Conservation (phyloP, 2,797 vertebrate genomes). For the Channallabes apus region DNA sequence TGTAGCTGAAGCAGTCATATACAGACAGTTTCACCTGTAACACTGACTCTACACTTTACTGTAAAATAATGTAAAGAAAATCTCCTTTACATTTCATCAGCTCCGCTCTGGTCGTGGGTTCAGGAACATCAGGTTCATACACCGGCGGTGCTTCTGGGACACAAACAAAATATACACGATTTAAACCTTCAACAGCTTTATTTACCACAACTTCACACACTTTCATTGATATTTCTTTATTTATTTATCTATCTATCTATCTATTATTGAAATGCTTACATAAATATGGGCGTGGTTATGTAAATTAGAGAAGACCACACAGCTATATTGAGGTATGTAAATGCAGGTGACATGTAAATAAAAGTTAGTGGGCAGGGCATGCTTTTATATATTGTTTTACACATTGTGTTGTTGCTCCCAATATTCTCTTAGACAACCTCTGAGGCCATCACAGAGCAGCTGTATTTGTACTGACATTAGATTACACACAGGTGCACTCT, state of each 20-base stretch:
- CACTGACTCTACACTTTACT: background rate
- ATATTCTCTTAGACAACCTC: no score
- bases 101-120: conserved; percentile 73
- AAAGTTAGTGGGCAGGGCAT: background rate
- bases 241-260: background rate
- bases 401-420: no score
- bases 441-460: no score
- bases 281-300: background rate
- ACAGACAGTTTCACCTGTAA: background rate
- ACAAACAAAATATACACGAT: background rate
- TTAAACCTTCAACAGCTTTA: background rate
- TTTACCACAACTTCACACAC: background rate
- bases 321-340: background rate
- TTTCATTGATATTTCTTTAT: background rate
- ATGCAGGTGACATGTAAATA: background rate
- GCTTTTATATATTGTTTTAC: no score
- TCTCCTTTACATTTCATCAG: conserved; percentile 68
- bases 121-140: conserved; percentile 72
- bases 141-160: conserved; percentile 62
- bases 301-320: background rate
- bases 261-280: background rate
- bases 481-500: no score
- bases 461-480: no score
- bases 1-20: background rate
- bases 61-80: background rate